Evolutionary conservation across 2,888 invertebrate species (phyloP), one percentile per base, ranked within the genome.

Genomic region (Rhopalosiphum nymphaeae): DNA sequence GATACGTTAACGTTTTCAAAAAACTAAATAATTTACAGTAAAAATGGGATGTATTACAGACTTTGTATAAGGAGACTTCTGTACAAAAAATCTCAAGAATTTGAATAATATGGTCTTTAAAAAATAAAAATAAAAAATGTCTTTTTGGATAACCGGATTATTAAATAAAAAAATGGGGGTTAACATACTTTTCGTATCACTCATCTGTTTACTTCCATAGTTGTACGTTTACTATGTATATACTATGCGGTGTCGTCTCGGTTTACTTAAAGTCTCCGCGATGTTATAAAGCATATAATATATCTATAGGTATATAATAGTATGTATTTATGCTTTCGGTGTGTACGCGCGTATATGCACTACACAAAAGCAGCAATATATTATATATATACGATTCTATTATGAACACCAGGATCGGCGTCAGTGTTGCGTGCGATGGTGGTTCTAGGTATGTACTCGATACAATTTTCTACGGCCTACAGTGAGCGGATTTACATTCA

Each of bases 391-490:
- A 9, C 78, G 78, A 78, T 78, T 57, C 5, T 26, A 57, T 26
- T 25, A 56, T 56, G n/a, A 67, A 78, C 78, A 78, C 78, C 36
- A 78, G 46, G 46, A 86, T 46, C 88, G 53, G 53, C 88, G 53
- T 88, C 88, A 88, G 88, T 36, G 88, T 88, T 53, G 88, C 88
- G 88, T 88, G 88, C 56, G 53, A 88, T 53, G 21, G 53, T 29
- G 46, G 42, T 86, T 86, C 86, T 44, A 46, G 26, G 44, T 44
- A 85, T 29, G 85, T 44, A 46, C 46, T 29, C 46, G 46, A 86
- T 85, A 44, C 42, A 5, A 86, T 86, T 42, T 86, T 44, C 46
- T 86, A 86, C 46, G 86, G 78, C 78, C 78, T 78, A 36, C 78
- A 78, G 78, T 42, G 36, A 36, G 21, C 36, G 78, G 78, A 78